Base-by-base conservation (phyloP, 2,888 invertebrate genomes). In the Pristionchus fissidentatus region DNA sequence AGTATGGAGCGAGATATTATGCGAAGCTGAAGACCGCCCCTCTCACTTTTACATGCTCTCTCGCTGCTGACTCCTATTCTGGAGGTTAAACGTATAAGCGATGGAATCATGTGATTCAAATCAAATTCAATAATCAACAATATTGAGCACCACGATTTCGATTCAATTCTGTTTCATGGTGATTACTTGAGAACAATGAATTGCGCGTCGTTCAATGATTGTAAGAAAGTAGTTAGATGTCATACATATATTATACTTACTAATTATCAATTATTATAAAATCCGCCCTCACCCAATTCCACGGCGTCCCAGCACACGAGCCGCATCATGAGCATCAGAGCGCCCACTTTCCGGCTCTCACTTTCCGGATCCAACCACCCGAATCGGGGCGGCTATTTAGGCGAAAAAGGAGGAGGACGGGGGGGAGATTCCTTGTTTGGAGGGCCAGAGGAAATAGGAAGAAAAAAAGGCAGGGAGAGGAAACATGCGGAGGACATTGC, bases 351-450 rank as follows among this genome's bases (percentile, higher is more conserved):
- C n/a, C n/a, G n/a, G n/a, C n/a, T n/a, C n/a, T n/a, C n/a, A n/a
- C n/a, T n/a, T n/a, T n/a, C n/a, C n/a, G n/a, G n/a, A n/a, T n/a
- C n/a, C n/a, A 70, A n/a, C n/a, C 43, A 70, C 41, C 22, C 41
- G 22, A 19, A 19, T 13, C 5, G 38, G 66, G 19, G 3, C 19
- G 19, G 70, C 26, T 41, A n/a, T 70, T 70, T n/a, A 70, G n/a
- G n/a, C 49, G 32, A 62, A 5, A 19, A 32, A 32, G 26, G 32
- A 73, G 43, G 35, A 46, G 49, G 49, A 49, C 49, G 22, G 49
- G 75, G 49, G 32, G 32, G 49, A 46, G 46, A 77, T 49, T 77
- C 75, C 49, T 49, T 77, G 29, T 49, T 77, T 49, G 46, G 75
- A 7, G 49, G 1, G 15, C 15, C 0, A 32, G 4, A 19, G 1